A percentile compares a stretch with the other conserved stretches of the same genome.
Conservation (phyloP, 2,888 invertebrate genomes). For the Mimas tiliae region DNA sequence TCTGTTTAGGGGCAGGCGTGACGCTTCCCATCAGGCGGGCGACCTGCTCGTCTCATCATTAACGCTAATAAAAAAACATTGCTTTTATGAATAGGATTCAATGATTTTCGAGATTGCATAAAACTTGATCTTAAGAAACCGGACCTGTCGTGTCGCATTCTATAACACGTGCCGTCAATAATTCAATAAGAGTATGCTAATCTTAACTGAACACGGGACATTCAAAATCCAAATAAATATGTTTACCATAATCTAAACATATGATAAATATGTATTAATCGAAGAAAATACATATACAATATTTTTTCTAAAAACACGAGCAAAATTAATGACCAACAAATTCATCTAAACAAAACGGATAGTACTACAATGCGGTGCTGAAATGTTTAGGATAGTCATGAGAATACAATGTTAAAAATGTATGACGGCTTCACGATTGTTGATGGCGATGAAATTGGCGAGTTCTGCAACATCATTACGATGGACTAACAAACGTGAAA, state of each 20-base stretch:
- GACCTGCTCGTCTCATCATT: too few relatives aligned
- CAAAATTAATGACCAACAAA: background rate
- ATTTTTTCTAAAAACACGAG: background rate
- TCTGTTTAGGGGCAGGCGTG: too few relatives aligned
- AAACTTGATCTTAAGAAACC: conserved; percentile 3
- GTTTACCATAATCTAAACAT: conserved; percentile 40
- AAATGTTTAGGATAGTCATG: too few relatives aligned
- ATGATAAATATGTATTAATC: background rate
- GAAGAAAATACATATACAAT: background rate
- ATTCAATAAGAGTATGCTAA: conserved; percentile 9
- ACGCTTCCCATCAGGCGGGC: too few relatives aligned
- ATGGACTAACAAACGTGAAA: background rate
- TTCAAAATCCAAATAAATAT: conserved; percentile 14
- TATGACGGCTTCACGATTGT: background rate
- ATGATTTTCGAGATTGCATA: background rate
- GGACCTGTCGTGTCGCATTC: conserved; percentile 10
- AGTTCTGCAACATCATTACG: background rate
- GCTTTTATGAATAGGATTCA: background rate
- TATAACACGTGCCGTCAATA: conserved; percentile 17
- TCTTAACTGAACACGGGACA: background rate
- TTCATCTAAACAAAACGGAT: background rate
- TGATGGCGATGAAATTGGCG: too few relatives aligned
- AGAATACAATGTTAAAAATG: background rate
- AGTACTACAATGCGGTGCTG: too few relatives aligned
- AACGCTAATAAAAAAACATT: too few relatives aligned